Conservation (phyloP, 2,888 invertebrate genomes). For the Aproaerema taeniolella region DNA sequence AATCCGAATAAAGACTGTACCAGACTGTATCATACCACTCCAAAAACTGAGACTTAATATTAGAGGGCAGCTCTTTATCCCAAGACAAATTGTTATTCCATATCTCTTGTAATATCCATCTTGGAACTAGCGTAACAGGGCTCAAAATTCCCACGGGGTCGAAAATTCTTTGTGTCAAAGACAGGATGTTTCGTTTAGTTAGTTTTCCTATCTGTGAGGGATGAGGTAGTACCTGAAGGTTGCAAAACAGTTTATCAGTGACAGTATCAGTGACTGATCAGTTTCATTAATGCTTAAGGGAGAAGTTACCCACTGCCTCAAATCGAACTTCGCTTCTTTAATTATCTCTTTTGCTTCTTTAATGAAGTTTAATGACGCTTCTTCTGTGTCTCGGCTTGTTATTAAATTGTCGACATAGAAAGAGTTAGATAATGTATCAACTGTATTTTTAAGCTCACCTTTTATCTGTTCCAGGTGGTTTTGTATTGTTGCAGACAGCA, state of each 20-base stretch:
- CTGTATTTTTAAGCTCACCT: too few relatives aligned
- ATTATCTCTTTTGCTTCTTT: constrained; percentile 6
- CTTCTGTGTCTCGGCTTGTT: constrained; percentile 2
- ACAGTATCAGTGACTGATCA: constrained; percentile 5
- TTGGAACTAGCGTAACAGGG: constrained; percentile 8
- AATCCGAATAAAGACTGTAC: too few relatives aligned
- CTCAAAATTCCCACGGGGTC: constrained; percentile 11
- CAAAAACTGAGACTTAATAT: not conserved
- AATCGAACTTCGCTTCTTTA: constrained; percentile 9
- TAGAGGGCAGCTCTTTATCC: constrained; percentile 9
- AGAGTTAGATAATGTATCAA: constrained; percentile 5
- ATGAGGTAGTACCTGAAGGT: not conserved
- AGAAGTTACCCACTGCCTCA: constrained; percentile 13
- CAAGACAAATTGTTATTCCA: constrained; percentile 7
- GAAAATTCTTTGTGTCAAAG: constrained; percentile 11
- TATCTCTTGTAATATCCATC: constrained; percentile 8
- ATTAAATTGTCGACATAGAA: constrained; percentile 14
- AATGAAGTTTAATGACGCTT: not conserved
- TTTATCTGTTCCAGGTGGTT: not conserved
- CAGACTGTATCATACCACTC: too few relatives aligned
- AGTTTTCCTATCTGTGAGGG: too few relatives aligned
- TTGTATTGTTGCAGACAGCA: not conserved
- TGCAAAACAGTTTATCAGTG: not conserved
- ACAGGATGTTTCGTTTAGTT: constrained; percentile 7
- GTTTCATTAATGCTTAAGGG: not conserved